These are phyloP conservation scores for Dichetophora obliterata DNA, from an alignment of 2,888 invertebrate genomes.

Conservation along the genomic window DNA sequence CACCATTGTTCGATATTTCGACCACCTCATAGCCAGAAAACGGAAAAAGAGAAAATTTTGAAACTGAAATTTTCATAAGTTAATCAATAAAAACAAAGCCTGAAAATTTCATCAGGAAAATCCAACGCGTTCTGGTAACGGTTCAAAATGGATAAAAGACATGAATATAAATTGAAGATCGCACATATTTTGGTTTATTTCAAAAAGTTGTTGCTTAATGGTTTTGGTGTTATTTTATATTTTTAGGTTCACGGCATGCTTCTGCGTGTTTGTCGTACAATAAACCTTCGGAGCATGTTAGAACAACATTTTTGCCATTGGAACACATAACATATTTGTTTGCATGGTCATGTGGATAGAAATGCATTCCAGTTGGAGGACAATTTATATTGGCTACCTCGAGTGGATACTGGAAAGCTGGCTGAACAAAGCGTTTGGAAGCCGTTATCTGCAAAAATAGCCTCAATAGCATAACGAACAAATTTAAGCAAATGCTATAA, in stretches of 20 bases:
- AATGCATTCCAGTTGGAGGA: conserved; percentile 49
- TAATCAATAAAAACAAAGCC: no score
- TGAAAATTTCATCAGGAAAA: no score
- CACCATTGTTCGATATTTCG: no score
- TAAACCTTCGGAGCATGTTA: conserved; percentile 51
- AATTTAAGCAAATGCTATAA: conserved; percentile 14
- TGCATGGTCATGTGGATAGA: conserved; percentile 43
- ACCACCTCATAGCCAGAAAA: no score
- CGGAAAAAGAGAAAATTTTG: no score
- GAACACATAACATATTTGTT: conserved; percentile 51
- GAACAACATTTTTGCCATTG: conserved; percentile 51
- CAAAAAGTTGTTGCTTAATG: no score
- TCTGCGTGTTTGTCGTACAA: conserved; percentile 46
- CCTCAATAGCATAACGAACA: not conserved
- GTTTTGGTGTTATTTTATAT: conserved; percentile 17
- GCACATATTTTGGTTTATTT: no score
- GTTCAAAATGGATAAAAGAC: no score
- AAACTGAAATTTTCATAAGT: no score
- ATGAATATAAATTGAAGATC: no score
- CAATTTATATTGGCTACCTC: conserved; percentile 46
- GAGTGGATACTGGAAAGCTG: conserved; percentile 40
- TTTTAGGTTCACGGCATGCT: conserved; percentile 47
- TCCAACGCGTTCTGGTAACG: no score
- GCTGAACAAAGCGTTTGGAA: conserved; percentile 29
- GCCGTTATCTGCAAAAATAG: conserved; percentile 38